These are phyloP conservation scores for Promerops cafer DNA, from an alignment of 2,113 vertebrate species.

Conservation along the genomic window DNA sequence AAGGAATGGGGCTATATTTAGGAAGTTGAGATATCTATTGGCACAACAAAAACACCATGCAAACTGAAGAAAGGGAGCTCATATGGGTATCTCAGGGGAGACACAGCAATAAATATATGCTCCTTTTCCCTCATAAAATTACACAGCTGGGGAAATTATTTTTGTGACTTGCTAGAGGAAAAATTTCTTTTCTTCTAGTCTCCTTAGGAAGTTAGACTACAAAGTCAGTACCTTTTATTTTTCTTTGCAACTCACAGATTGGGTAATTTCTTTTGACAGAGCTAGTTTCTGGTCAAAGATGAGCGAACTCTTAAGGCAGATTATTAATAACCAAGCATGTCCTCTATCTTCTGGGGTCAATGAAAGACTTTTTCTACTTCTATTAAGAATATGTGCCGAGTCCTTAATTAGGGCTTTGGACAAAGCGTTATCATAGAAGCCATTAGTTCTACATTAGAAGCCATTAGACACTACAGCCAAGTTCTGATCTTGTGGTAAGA, in stretches of 20 bases:
- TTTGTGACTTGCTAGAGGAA: background rate
- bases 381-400: fast-evolving
- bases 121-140: background rate
- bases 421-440: background rate
- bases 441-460: background rate
- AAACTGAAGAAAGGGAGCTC: background rate
- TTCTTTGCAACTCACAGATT: background rate
- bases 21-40: background rate
- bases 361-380: background rate
- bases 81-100: background rate
- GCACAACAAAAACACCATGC: background rate
- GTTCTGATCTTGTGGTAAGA: background rate
- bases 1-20: background rate
- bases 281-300: background rate
- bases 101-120: background rate
- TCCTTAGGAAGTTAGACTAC: background rate
- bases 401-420: background rate
- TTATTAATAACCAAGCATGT: background rate
- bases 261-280: background rate
- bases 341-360: background rate
- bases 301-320: background rate
- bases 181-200: background rate
- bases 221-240: background rate
- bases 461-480: background rate
- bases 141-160: background rate